phyloP scores from a whole-genome alignment of 1,140 invertebrate genomes.

The Drosophila ironensis region DNA sequence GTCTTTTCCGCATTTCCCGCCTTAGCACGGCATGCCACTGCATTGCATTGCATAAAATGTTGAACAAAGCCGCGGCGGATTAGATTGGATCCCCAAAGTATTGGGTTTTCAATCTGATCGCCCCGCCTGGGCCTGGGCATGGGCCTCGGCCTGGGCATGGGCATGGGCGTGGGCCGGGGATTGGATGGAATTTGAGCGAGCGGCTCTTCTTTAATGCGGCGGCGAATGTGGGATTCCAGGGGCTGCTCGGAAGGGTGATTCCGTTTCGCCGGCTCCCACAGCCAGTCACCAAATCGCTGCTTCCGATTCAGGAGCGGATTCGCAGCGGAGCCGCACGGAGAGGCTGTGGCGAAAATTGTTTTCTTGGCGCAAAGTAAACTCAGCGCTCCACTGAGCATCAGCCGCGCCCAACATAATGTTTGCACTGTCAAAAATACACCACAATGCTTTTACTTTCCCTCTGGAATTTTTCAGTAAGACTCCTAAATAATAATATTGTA shows the following conservation, averaged over 20 bases:
- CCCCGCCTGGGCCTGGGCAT: background rate
- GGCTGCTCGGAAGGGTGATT: conserved; percentile 16
- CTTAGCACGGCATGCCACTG: background rate
- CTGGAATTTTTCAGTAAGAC: too few species aligned
- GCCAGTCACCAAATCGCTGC: conserved; percentile 35
- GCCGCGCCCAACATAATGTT: conserved; percentile 11
- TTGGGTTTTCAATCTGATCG: background rate
- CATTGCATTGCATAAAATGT: conserved; percentile 44
- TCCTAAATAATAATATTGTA: too few species aligned
- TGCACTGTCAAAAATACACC: conserved; percentile 5
- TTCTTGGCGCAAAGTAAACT: conserved; percentile 46
- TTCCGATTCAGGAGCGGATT: conserved; percentile 45
- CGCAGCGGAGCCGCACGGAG: conserved; percentile 13
- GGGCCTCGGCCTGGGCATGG: background rate
- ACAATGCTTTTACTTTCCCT: too few species aligned
- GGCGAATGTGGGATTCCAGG: conserved; percentile 35
- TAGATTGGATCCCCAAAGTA: background rate
- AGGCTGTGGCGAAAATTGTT: conserved; percentile 59
- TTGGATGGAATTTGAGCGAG: conserved; percentile 12
- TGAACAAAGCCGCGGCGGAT: conserved; percentile 32
- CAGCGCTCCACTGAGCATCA: conserved; percentile 50
- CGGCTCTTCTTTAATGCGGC: background rate
- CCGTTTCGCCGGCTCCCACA: conserved; percentile 27
- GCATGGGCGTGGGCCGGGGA: conserved; percentile 1
- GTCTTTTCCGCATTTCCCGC: conserved; percentile 57